Evolutionary conservation across 1,140 invertebrate genomes (phyloP).

Genomic region (Temnothorax nylanderi): DNA sequence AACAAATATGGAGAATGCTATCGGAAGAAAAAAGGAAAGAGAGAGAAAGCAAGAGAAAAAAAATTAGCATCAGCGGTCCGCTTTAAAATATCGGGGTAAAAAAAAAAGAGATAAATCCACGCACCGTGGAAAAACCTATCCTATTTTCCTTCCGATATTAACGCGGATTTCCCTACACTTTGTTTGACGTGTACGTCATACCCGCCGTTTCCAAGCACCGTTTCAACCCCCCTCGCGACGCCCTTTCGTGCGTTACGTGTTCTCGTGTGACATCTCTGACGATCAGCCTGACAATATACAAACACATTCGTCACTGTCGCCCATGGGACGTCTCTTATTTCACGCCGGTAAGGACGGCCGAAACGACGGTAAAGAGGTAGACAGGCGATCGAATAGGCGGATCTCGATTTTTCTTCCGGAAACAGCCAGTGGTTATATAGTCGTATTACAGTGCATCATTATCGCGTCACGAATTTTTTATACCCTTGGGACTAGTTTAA

Average conservation of each 20-base stretch:
- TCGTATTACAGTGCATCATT: neutral
- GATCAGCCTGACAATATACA: conserved; percentile 68
- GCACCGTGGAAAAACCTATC: conserved; percentile 1
- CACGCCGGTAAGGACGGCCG: neutral
- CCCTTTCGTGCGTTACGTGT: conserved; percentile 11
- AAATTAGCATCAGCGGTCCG: neutral
- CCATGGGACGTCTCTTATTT: conserved; percentile 52
- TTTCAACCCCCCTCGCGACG: conserved; percentile 21
- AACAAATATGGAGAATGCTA: neutral
- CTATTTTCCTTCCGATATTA: conserved; percentile 12
- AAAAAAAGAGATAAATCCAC: conserved; percentile 5
- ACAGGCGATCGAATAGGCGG: neutral
- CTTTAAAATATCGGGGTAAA: neutral
- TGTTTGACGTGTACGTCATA: conserved; percentile 40
- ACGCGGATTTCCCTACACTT: conserved; percentile 14
- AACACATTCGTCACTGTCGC: conserved; percentile 71
- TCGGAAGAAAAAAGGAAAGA: neutral
- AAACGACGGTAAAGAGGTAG: conserved; percentile 3
- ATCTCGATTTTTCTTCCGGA: conserved; percentile 15
- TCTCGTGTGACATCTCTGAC: conserved; percentile 15
- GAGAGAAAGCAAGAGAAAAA: neutral
- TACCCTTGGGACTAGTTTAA: neutral
- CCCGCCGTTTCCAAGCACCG: neutral
- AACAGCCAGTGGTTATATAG: neutral
- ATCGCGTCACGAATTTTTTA: neutral